Base-by-base conservation (phyloP, 2,888 invertebrate genomes). In the Amphipyra berbera region DNA sequence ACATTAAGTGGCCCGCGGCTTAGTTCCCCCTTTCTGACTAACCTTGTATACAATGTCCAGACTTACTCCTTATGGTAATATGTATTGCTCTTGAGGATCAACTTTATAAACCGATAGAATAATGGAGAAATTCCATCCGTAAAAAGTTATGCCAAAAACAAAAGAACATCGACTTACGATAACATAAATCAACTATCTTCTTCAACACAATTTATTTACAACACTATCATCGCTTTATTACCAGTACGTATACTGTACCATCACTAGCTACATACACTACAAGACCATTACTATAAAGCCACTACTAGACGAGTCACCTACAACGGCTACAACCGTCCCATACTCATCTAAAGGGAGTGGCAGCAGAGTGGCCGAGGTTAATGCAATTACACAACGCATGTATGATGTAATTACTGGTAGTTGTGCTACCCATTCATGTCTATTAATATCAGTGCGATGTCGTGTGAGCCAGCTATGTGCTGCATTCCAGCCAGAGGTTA, bases 391-490 rank as follows among this genome's bases (percentile, higher is more conserved):
- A 79, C 76, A 69, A 73, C 69, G 62, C 76, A 80, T 84, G 85
- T 85, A 87, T 88, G 86, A 88, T 88, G 88, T 88, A 88, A 90
- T 88, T 87, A 87, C 81, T 79, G 77, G 76, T 47, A 56, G 62
- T 69, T 61, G 65, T 81, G 79, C 82, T 77, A 74, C 77, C 86
- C 88, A 90, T 89, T 90, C 88, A 88, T 74, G 73, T 73, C 85
- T 90, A 90, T 87, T 84, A 83, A 85, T 89, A 90, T 67, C 63
- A 61, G 66, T 55, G 67, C 48, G 54, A 76, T 68, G 78, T 79
- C 82, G 76, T 69, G 66, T 70, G 66, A 70, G 72, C 73, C 75
- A 71, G 67, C 49, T 30, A 41, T 37, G 52, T 44, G 66, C 80
- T 76, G 74, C 67, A 60, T 65, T 70, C 65, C 49, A 64, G 48